Percentiles rank a stretch among this genome's conserved stretches.
Evolutionary conservation across 2,888 invertebrate genomes (phyloP).

Genomic region (Junonia oenone): DNA sequence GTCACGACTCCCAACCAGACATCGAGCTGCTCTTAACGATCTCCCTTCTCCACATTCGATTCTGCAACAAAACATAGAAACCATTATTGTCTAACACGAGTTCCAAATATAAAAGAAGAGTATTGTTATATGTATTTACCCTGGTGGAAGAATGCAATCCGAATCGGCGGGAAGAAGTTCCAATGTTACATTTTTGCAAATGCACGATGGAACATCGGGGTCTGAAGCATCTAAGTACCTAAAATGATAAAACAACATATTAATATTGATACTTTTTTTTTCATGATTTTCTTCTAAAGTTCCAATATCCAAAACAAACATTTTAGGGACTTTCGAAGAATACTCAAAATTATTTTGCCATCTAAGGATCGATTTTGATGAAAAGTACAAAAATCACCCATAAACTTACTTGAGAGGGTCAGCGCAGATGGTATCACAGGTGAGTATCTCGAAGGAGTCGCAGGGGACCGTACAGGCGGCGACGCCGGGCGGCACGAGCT

Average conservation of each 20-base stretch:
- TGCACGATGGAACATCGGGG: conserved; percentile 60
- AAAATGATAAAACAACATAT: conserved; percentile 21
- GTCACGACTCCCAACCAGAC: conserved; percentile 57
- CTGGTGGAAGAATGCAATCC: conserved; percentile 63
- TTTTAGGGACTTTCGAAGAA: no score
- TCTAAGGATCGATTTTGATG: no score
- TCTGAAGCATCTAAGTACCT: conserved; percentile 64
- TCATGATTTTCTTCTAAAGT: no score
- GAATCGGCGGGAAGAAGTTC: conserved; percentile 65
- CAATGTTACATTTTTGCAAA: conserved; percentile 61
- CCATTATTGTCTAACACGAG: no score
- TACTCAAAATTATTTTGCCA: no score
- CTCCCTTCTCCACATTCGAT: conserved; percentile 67
- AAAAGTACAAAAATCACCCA: no score
- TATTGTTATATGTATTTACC: no score
- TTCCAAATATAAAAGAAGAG: no score
- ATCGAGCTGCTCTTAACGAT: conserved; percentile 59
- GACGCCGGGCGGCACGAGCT: conserved; percentile 57
- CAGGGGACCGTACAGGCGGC: conserved; percentile 56
- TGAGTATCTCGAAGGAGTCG: conserved; percentile 39
- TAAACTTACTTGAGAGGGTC: conserved; percentile 53
- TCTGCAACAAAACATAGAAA: conserved; percentile 36
- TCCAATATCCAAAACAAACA: not conserved
- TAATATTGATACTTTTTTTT: no score
- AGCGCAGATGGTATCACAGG: conserved; percentile 54